Conservation (phyloP, 2,888 invertebrate species). For the Drosophila buzzatii region DNA sequence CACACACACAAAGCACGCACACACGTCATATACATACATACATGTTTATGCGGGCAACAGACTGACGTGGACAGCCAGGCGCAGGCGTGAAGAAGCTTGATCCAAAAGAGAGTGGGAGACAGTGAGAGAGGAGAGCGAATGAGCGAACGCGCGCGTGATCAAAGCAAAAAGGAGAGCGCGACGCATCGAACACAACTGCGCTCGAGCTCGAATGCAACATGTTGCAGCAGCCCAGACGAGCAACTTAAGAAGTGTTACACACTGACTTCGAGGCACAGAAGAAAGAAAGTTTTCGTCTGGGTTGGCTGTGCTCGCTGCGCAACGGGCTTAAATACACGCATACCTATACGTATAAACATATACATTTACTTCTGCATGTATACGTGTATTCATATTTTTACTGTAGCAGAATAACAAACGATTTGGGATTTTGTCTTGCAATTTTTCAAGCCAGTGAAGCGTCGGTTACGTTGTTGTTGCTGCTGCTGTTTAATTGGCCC, state of each 20-base stretch:
- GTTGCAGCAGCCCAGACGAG: slow-evolving; percentile 45
- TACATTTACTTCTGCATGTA: neutral
- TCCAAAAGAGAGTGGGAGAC: slow-evolving; percentile 4
- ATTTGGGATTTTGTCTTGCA: slow-evolving; percentile 44
- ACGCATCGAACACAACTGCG: slow-evolving; percentile 35
- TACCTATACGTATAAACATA: neutral
- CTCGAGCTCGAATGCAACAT: slow-evolving; percentile 35
- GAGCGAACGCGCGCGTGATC: neutral
- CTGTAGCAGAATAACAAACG: slow-evolving; percentile 34
- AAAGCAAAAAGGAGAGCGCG: slow-evolving; percentile 19
- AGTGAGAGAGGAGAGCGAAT: slow-evolving; percentile 2
- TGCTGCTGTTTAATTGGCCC: slow-evolving; percentile 69
- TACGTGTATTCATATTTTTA: neutral
- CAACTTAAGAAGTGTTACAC: slow-evolving; percentile 83
- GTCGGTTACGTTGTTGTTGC: slow-evolving; percentile 40
- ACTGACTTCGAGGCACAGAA: slow-evolving; percentile 77
- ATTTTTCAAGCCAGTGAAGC: slow-evolving; percentile 65
- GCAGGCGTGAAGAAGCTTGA: slow-evolving; percentile 59
- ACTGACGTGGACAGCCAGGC: slow-evolving; percentile 69
- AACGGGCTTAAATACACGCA: slow-evolving; percentile 7
- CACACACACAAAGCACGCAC: neutral
- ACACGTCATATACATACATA: slow-evolving; percentile 7
- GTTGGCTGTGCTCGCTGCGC: slow-evolving; percentile 74
- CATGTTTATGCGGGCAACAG: slow-evolving; percentile 48
- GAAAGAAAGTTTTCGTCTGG: slow-evolving; percentile 84